Evolutionary conservation across 2,797 vertebrate species (phyloP), one percentile per base, ranked within the genome.

Genomic region (Hippocampus kuda): DNA sequence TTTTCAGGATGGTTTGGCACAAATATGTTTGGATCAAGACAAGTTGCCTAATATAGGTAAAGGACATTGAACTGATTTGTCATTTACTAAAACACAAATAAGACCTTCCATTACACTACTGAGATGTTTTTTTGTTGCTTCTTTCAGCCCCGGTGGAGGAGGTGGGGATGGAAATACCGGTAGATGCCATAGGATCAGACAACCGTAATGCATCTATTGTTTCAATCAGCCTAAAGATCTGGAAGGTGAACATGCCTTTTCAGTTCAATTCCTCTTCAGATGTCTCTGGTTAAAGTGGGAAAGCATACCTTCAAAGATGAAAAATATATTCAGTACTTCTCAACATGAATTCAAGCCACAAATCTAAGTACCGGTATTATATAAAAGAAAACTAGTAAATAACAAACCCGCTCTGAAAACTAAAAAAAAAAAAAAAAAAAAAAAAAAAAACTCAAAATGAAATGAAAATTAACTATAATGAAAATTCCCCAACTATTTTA

Each of bases 41-140:
- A 83, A 87, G 64, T 70, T 92, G 61, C 91, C 91, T 34, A 90
- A 86, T 79, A 89, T 93, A 75, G 89, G 92, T 92, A 56, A 49
- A 65, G 15, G 9, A 11, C 13, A 0, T 18, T 16, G 13, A 4
- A 27, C 27, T 48, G 24, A 65, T 65, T 65, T 27, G 63, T 48
- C 42, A 48, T 10, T 48, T 48, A 27, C n/a, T 13, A 18, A 26
- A 48, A 18, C 0, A 48, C 5, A 0, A 24, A 4, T 27, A 8
- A 8, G 2, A 26, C 44, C 22, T 62, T 24, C 10, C 53, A 54
- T 22, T 24, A 42, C 12, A 64, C n/a, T 16, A 48, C 2, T 2
- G 18, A 20, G 30, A 16, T 13, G 22, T 42, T 46, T 65, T 65
- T 42, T 26, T 65, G 10, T 64, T 44, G 62, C 22, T 2, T 65